Evolutionary conservation across 2,888 invertebrate species (phyloP), one percentile per base, ranked within the genome.

Genomic region (Hermaeophaga mercurialis): DNA sequence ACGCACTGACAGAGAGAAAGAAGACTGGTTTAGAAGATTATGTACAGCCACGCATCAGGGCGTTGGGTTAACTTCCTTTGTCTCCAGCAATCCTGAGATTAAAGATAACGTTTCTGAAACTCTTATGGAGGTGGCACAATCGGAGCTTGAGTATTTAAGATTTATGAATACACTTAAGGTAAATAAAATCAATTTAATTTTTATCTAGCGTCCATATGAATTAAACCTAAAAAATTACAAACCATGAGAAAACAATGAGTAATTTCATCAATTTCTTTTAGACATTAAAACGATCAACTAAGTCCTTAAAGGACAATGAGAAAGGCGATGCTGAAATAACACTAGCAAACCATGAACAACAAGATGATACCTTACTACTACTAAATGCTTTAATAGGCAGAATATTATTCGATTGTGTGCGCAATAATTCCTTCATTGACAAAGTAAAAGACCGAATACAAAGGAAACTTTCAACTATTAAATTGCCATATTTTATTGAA

Each of bases 401-500:
- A 47, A 78, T 94, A 34, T 81, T 92, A 67, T 95, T 87, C 76
- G 96, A 96, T 77, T 85, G 93, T 73, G 85, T 91, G 73, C 84
- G 87, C 24, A 88, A 91, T 73, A 82, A 85, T 1, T 77, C 79
- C 56, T 89, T 90, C 80, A 84, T 86, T 28, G 80, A 81, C 54
- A 81, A 85, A 59, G 82, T 95, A 28, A 87, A 88, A 73, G 85
- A 87, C 47, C 85, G 88, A 72, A 88, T 95, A 72, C 93, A 96
- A 78, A 84, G 88, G 71, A 96, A 96, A 79, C 80, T 96, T 1
- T 84, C 87, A 56, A 89, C 91, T 56, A 89, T 96, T 64, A 92
- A 90, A 82, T 77, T 91, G 61, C 95, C 96, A 1, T 88, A 90
- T 68, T 94, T 95, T 78, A 91, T 96, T 81, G 91, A 93, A 62